Conservation (phyloP, 2,797 vertebrate species). For the Muraenolepis orangiensis region DNA sequence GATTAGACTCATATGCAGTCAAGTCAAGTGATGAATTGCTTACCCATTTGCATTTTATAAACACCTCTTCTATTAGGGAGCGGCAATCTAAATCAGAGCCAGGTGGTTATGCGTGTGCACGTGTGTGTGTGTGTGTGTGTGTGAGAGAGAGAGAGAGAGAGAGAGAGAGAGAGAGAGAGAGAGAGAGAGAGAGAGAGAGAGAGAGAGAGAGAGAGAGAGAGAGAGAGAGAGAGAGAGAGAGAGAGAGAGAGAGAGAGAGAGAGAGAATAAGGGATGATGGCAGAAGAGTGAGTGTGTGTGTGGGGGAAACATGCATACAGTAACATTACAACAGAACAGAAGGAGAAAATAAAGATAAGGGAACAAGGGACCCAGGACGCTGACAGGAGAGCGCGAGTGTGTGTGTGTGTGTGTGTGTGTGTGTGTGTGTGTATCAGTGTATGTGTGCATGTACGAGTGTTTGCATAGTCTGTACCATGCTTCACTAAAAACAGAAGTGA, state of each 20-base stretch:
- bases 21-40: not conserved
- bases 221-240: too few relatives aligned
- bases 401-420: slow-evolving; percentile 1
- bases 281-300: not conserved
- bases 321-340: too few relatives aligned
- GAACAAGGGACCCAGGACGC: too few relatives aligned
- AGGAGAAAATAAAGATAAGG: too few relatives aligned
- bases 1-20: not conserved
- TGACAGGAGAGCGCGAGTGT: not conserved
- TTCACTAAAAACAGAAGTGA: not conserved
- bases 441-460: not conserved
- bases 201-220: not conserved
- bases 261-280: not conserved
- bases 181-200: not conserved
- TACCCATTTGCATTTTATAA: not conserved
- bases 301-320: too few relatives aligned
- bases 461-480: not conserved
- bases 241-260: not conserved
- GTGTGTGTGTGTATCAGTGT: not conserved
- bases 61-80: not conserved
- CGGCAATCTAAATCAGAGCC: not conserved
- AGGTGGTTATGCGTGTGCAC: not conserved
- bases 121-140: too few relatives aligned
- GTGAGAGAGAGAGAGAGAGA: too few relatives aligned
- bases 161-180: not conserved